Evolutionary conservation across 2,888 invertebrate genomes (phyloP).

Genomic region (Phengaris alcon): DNA sequence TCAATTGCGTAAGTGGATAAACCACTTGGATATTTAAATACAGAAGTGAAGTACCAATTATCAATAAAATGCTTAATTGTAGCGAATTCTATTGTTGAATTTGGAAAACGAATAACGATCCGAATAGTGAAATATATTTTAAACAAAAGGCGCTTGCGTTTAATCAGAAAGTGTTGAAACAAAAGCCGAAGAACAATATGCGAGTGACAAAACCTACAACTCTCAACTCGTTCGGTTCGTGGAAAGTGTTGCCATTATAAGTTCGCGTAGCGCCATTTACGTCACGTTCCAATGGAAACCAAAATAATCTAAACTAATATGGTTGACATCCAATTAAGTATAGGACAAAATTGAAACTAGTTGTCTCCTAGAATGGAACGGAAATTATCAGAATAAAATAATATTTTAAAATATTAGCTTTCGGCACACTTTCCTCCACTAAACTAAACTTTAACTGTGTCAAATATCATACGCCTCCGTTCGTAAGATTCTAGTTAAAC

Average conservation of each 20-base stretch:
- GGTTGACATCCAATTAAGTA: neutral
- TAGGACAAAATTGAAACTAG: too few species aligned
- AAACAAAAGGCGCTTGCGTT: constrained; percentile 30
- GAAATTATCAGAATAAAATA: too few species aligned
- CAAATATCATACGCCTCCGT: too few species aligned
- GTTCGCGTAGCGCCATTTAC: constrained; percentile 39
- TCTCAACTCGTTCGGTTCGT: constrained; percentile 50
- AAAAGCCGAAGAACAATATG: constrained; percentile 30
- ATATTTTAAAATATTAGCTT: too few species aligned
- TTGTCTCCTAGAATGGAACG: too few species aligned
- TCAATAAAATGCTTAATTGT: constrained; percentile 7
- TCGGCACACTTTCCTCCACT: too few species aligned
- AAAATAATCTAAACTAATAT: neutral
- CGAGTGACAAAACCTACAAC: constrained; percentile 27
- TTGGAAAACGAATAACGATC: constrained; percentile 16
- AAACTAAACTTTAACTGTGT: too few species aligned
- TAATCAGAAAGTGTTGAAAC: constrained; percentile 31
- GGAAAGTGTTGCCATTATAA: constrained; percentile 52
- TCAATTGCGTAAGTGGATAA: too few species aligned
- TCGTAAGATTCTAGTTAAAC: too few species aligned
- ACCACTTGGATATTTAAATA: neutral
- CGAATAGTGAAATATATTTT: constrained; percentile 19
- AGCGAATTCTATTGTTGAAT: constrained; percentile 9
- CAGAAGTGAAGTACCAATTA: constrained; percentile 7
- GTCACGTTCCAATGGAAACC: neutral